These are phyloP conservation scores for Molorchus minor DNA, from an alignment of 2,888 invertebrate genomes.

Conservation along the genomic window DNA sequence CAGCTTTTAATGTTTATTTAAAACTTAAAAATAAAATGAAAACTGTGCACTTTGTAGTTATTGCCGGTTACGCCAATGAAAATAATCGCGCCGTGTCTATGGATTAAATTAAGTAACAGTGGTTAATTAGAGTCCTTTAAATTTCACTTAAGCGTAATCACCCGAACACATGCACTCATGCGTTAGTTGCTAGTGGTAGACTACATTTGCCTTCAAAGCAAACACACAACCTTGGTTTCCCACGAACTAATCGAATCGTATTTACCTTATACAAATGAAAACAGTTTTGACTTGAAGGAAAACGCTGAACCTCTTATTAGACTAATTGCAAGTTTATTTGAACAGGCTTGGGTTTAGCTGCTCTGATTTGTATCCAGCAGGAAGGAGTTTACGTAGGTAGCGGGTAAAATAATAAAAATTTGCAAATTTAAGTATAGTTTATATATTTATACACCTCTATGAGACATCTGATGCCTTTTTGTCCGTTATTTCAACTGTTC, in stretches of 20 bases:
- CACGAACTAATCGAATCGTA: constrained; percentile 8
- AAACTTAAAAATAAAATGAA: too few relatives aligned
- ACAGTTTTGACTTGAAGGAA: background rate
- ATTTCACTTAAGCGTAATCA: constrained; percentile 8
- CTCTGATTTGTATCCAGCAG: too few relatives aligned
- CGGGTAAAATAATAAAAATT: too few relatives aligned
- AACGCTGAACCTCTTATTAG: background rate
- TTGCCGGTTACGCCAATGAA: too few relatives aligned
- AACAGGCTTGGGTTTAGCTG: too few relatives aligned
- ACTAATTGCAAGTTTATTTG: background rate
- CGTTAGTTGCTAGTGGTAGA: background rate
- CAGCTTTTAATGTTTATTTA: too few relatives aligned
- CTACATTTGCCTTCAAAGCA: constrained; percentile 10
- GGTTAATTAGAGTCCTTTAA: constrained; percentile 5
- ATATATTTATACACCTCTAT: too few relatives aligned
- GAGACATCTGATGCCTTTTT: too few relatives aligned
- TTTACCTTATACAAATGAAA: constrained; percentile 10
- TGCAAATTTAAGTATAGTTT: too few relatives aligned
- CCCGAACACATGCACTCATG: constrained; percentile 5
- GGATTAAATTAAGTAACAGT: background rate
- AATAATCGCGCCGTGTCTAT: background rate
- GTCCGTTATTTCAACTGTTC: too few relatives aligned
- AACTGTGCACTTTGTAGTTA: too few relatives aligned
- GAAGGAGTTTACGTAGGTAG: too few relatives aligned
- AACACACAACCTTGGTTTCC: background rate